Evolutionary conservation across 2,888 invertebrate genomes (phyloP).

Genomic region (Xestobium rufovillosum): DNA sequence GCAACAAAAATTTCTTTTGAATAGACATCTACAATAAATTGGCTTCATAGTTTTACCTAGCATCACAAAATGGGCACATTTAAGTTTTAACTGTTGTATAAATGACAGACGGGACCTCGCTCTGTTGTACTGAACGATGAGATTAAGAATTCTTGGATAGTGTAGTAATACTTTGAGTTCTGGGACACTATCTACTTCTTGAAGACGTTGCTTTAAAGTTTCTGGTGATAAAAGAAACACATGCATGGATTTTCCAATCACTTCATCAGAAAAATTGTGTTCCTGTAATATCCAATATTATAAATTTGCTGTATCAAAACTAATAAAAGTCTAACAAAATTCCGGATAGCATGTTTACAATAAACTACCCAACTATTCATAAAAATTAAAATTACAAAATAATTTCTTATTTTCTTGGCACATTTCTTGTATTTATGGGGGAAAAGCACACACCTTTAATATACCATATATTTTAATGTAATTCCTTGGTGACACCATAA

Average conservation of each 20-base stretch:
- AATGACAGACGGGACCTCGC: constrained; percentile 46
- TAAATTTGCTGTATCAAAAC: constrained; percentile 1
- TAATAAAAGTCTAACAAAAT: not conserved
- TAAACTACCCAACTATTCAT: constrained; percentile 1
- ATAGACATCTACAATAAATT: too few species aligned
- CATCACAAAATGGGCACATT: constrained; percentile 44
- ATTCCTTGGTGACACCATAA: constrained; percentile 52
- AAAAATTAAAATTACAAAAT: not conserved
- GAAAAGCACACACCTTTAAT: constrained; percentile 42
- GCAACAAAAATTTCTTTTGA: too few species aligned
- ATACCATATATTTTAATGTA: constrained; percentile 49
- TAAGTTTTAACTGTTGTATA: constrained; percentile 45
- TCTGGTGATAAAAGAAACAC: constrained; percentile 52
- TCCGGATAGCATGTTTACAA: not conserved
- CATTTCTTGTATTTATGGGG: constrained; percentile 8
- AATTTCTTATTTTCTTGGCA: constrained; percentile 3
- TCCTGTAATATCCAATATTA: constrained; percentile 38
- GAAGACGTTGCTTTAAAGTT: constrained; percentile 51
- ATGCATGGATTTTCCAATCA: constrained; percentile 48
- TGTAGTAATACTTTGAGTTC: constrained; percentile 54
- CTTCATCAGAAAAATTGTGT: constrained; percentile 49
- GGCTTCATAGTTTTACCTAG: constrained; percentile 43
- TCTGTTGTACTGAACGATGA: constrained; percentile 47
- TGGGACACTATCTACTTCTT: constrained; percentile 49
- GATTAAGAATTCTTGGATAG: constrained; percentile 51